Evolutionary conservation across 2,797 vertebrate species (phyloP).

Genomic region (Bradypodion pumilum): DNA sequence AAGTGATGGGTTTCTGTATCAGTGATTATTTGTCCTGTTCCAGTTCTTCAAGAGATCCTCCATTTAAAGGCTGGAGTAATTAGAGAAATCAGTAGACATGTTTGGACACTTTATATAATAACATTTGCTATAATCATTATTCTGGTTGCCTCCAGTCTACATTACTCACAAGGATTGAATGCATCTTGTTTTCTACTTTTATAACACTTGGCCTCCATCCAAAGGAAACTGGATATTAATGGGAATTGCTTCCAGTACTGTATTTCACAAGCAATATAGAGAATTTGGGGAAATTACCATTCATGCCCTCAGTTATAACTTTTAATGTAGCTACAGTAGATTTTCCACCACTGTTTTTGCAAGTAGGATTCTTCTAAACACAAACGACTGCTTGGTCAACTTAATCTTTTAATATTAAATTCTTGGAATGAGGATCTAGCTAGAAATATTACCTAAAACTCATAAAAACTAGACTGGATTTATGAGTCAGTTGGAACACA

Average conservation of each 20-base stretch:
- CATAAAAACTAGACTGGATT: constrained; percentile 9
- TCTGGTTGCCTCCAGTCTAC: no score
- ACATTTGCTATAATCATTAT: neutral
- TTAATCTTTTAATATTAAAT: neutral
- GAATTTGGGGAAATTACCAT: constrained; percentile 15
- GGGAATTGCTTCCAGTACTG: neutral
- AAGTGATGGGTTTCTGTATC: no score
- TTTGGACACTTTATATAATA: neutral
- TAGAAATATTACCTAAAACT: constrained; percentile 5
- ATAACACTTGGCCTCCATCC: neutral
- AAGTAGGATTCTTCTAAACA: neutral
- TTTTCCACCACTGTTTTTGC: constrained; percentile 7
- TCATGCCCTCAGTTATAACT: constrained; percentile 9
- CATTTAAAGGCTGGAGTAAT: no score
- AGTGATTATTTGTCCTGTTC: neutral
- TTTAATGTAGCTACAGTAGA: neutral
- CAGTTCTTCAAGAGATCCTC: no score
- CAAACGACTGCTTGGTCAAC: constrained; percentile 7
- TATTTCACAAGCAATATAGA: neutral
- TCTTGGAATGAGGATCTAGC: constrained; percentile 1
- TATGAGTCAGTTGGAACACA: neutral
- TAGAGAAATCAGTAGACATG: neutral
- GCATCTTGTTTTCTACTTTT: constrained; percentile 3
- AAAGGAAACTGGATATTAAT: neutral
- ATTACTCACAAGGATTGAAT: neutral